Evolutionary conservation across 1,140 invertebrate genomes (phyloP), one percentile per base, ranked within the genome.

Genomic region (Drosophila littoralis): DNA sequence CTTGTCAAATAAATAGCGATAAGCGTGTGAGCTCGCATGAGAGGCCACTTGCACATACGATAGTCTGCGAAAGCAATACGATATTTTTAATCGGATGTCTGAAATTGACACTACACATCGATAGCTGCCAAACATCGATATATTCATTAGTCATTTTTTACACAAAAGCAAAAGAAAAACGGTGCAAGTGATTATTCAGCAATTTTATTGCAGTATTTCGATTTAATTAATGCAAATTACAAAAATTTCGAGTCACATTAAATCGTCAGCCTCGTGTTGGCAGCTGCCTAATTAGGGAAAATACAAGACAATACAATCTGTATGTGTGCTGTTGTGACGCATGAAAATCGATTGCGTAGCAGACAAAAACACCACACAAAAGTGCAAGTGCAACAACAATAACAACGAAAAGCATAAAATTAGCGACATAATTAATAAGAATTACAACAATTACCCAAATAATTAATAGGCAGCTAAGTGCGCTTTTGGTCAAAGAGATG

Each of bases 401-500:
- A 54, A 59, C 17, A 67, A 45, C 33, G 32, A 52, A 40, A 54
- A 42, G 45, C 54, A 8, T 46, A 58, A 12, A 58, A n/a, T 12
- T 50, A 28, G 50, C 55, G 17, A 60, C 58, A 50, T 70, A 75
- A 50, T 61, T 57, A n/a, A n/a, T 35, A 7, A 36, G 17, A 65
- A 59, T 51, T 52, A 45, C 6, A 74, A 61, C 36, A 67, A 73
- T 67, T 40, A 33, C 46, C 73, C 60, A 81, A 55, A 72, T 81
- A 67, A 60, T 81, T 63, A 58, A 63, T 9, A 69, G 69, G 36
- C 54, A 86, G 59, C 50, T 57, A 50, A 77, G 67, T 65, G 69
- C 46, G 7, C 51, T 60, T 66, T 70, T 72, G 46, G 59, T 64
- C 46, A 78, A 73, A 43, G 52, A 83, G 43, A 95, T 95, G 95